A percentile compares a stretch with the other conserved stretches of the same genome.
Conservation (phyloP, 53 echinoderm and acorn worm genomes). For the Echinarachnius parma region DNA sequence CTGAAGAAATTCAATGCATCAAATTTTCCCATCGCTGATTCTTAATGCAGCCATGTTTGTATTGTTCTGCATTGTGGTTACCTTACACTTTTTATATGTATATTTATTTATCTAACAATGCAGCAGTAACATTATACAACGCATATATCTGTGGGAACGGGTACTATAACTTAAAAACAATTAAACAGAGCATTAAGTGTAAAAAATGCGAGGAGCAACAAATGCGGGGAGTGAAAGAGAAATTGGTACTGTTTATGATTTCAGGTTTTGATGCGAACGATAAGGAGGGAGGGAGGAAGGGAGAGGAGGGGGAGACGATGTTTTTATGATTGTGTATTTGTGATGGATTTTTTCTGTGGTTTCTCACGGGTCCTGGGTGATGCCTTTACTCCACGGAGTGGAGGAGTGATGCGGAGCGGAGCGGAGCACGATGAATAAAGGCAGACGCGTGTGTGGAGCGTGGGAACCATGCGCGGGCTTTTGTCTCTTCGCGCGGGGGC, state of each 20-base stretch:
- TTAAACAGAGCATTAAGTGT: slow-evolving; percentile 36
- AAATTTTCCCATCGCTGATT: slow-evolving; percentile 40
- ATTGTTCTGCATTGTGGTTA: slow-evolving; percentile 32
- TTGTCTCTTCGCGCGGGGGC: slow-evolving; percentile 32
- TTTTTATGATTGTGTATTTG: too few species aligned
- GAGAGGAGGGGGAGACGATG: too few species aligned
- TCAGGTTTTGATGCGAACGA: slow-evolving; percentile 5
- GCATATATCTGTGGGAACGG: neutral
- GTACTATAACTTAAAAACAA: slow-evolving; percentile 35
- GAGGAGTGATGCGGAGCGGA: slow-evolving; percentile 8
- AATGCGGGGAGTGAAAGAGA: neutral
- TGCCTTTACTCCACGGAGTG: neutral
- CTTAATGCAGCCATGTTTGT: slow-evolving; percentile 39
- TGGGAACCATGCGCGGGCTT: slow-evolving; percentile 52
- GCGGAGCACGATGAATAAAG: slow-evolving; percentile 31
- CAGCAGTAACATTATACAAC: too few species aligned
- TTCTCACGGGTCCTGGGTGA: slow-evolving; percentile 43
- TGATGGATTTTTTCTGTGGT: too few species aligned
- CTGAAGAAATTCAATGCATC: too few species aligned
- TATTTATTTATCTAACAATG: too few species aligned
- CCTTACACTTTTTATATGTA: too few species aligned
- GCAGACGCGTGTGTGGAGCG: slow-evolving; percentile 58
- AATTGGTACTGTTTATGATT: slow-evolving; percentile 8
- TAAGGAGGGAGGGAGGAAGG: slow-evolving; percentile 6
- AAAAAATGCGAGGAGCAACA: neutral